Base-by-base conservation (phyloP, 2,888 invertebrate species). In the Hoplodrina blanda region DNA sequence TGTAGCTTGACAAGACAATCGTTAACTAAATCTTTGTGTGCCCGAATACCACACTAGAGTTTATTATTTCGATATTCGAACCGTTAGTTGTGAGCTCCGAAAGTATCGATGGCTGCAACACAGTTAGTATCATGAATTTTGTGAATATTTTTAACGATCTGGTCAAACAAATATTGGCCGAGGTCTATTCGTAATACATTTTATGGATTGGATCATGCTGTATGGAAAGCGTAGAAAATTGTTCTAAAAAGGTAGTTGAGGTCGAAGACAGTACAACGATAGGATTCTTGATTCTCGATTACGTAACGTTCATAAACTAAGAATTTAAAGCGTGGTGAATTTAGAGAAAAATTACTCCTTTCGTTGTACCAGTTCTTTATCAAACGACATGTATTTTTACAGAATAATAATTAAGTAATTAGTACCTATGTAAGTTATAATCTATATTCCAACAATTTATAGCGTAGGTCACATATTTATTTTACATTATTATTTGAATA, bases 381-480 rank as follows among this genome's bases (percentile, higher is more conserved):
- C 66, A 56, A 66, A 72, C 37, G 0, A 11, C 55, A 56, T 72
- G 76, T 72, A 72, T 75, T 72, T 75, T 75, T 52, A 50, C 33
- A 19, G 33, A 56, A 44, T 44, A 44, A 4, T 17, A 46, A 15
- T 15, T 15, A 46, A 46, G 15, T 46, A 46, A 46, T 46, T 17
- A 46, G 17, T 5, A n/a, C n/a, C n/a, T n/a, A 46, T 17, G 17
- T n/a, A 1, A 50, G 2, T 50, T 50, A n/a, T 19, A n/a, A 5
- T 19, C 7, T 50, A 50, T 50, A 50, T n/a, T 50, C n/a, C 11
- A n/a, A 50, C n/a, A 2, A 19, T 50, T 50, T 50, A 7, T 50
- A 50, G 50, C 8, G n/a, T 50, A 19, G 10, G 7, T 50, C n/a
- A 50, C 5, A 50, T 6, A 5, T 49, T 49, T 49, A 49, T 1